Percentiles rank a stretch among this genome's conserved stretches.
Evolutionary conservation across 1,140 invertebrate species (phyloP).

Genomic region (Littorina saxatilis): DNA sequence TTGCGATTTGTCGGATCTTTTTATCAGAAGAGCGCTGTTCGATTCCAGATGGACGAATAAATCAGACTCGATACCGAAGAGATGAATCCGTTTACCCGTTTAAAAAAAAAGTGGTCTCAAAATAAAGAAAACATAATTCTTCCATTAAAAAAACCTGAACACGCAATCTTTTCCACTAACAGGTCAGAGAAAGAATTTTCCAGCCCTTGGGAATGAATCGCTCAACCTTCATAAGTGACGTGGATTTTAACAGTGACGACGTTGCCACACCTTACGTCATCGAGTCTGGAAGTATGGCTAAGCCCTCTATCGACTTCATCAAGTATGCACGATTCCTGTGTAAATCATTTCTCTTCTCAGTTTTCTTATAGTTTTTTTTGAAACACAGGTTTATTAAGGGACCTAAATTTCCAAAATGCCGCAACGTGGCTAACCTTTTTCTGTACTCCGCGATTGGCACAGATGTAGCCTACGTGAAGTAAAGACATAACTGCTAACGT

Average conservation of each 20-base stretch:
- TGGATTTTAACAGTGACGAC: constrained; percentile 39
- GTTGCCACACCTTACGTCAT: constrained; percentile 52
- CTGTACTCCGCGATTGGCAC: no score
- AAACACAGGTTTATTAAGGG: no score
- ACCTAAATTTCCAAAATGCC: no score
- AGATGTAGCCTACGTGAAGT: no score
- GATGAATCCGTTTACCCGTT: background rate
- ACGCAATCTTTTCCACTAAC: background rate
- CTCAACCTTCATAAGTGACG: constrained; percentile 54
- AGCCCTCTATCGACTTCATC: constrained; percentile 50
- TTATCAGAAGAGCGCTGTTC: background rate
- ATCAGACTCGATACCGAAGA: no score
- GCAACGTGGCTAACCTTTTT: no score
- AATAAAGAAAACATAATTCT: no score
- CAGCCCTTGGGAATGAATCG: constrained; percentile 61
- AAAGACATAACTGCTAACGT: no score
- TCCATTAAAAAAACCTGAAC: no score
- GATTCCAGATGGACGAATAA: no score
- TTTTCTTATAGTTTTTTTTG: no score
- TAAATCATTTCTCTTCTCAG: no score
- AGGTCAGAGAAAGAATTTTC: constrained; percentile 46
- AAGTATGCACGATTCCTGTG: constrained; percentile 34
- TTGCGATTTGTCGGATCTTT: background rate
- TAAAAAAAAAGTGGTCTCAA: background rate
- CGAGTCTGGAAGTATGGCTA: constrained; percentile 19